A percentile compares a stretch with the other conserved stretches of the same genome.
Evolutionary conservation across 1,140 invertebrate genomes (phyloP).

Genomic region (Eupeodes corollae): DNA sequence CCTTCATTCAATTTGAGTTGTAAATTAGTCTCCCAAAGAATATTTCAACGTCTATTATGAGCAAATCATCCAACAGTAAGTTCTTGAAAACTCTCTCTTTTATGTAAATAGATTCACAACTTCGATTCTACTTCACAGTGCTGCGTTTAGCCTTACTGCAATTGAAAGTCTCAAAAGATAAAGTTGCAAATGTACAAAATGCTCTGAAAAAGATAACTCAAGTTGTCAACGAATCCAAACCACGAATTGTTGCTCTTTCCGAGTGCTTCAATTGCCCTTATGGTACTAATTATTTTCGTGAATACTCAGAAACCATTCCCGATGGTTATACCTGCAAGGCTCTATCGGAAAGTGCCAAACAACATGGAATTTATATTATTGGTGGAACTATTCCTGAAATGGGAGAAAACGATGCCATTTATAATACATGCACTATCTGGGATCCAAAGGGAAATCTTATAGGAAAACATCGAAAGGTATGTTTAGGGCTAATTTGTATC

Average conservation of each 20-base stretch:
- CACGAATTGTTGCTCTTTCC: slow-evolving; percentile 69
- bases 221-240: slow-evolving; percentile 57
- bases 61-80: too few species aligned
- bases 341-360: slow-evolving; percentile 62
- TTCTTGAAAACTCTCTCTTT: too few species aligned
- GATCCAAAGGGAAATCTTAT: slow-evolving; percentile 64
- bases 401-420: slow-evolving; percentile 50
- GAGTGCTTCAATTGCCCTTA: slow-evolving; percentile 95
- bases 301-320: slow-evolving; percentile 80
- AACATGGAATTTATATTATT: slow-evolving; percentile 69
- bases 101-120: too few species aligned
- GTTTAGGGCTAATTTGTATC: slow-evolving; percentile 5
- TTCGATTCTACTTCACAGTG: slow-evolving; percentile 6
- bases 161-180: slow-evolving; percentile 60
- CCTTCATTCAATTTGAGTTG: too few species aligned
- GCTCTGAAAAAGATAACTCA: slow-evolving; percentile 60
- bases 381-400: slow-evolving; percentile 84
- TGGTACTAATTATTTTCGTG: slow-evolving; percentile 53
- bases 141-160: slow-evolving; percentile 63
- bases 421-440: slow-evolving; percentile 88
- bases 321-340: slow-evolving; percentile 57
- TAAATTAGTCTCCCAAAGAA: too few species aligned
- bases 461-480: slow-evolving; percentile 60
- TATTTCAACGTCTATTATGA: too few species aligned
- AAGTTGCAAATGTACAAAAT: slow-evolving; percentile 60